A percentile compares a stretch with the other conserved stretches of the same genome.
Evolutionary conservation across 2,888 invertebrate genomes (phyloP).

Genomic region (Luperina nickerlii): DNA sequence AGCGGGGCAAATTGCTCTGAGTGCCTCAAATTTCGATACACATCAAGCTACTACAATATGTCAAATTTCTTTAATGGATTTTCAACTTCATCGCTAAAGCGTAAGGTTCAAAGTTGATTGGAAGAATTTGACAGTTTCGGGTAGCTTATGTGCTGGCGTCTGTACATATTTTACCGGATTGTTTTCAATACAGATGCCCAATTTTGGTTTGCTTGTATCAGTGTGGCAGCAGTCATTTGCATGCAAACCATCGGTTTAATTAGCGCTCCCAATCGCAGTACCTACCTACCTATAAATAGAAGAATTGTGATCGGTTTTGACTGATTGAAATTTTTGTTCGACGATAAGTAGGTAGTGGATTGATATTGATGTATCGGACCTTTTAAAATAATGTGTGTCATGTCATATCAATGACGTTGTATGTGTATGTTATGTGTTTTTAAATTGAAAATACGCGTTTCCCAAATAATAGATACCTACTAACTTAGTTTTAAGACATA

Average conservation of each 20-base stretch:
- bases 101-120: too few relatives aligned
- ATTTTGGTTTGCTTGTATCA: constrained; percentile 22
- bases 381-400: not conserved
- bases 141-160: too few relatives aligned
- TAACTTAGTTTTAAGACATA: not conserved
- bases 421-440: not conserved
- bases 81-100: too few relatives aligned
- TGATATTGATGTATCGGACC: not conserved
- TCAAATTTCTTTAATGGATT: too few relatives aligned
- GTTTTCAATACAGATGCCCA: constrained; percentile 30
- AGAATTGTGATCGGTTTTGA: constrained; percentile 15
- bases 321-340: not conserved
- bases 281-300: constrained; percentile 4
- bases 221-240: constrained; percentile 25
- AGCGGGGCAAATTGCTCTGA: not conserved
- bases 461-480: not conserved
- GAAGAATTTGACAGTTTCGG: too few relatives aligned
- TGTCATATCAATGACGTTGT: too few relatives aligned
- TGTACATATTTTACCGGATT: not conserved
- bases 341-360: not conserved
- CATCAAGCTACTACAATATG: too few relatives aligned
- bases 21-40: too few relatives aligned
- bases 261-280: constrained; percentile 3
- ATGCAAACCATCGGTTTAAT: constrained; percentile 50
- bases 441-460: not conserved